A percentile compares a stretch with the other conserved stretches of the same genome.
phyloP scores from a whole-genome alignment of 2,888 invertebrate species.

The Molorchus minor region DNA sequence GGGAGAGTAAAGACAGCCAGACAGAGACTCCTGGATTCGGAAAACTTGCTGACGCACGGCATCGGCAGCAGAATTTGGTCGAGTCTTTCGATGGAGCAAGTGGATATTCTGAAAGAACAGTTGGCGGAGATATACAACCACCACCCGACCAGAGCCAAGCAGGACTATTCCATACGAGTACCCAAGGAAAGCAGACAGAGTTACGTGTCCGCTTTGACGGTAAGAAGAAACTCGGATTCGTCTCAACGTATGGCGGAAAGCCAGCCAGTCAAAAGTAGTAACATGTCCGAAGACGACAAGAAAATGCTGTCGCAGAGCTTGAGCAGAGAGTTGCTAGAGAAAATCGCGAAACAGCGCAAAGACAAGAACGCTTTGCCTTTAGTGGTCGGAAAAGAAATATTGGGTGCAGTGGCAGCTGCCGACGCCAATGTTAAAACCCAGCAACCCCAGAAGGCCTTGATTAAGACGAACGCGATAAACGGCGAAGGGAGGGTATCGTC shows the following conservation, averaged over 20 bases:
- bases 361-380: conserved; percentile 56
- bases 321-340: conserved; percentile 77
- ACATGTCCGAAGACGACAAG: conserved; percentile 75
- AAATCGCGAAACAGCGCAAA: conserved; percentile 63
- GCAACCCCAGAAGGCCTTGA: conserved; percentile 57
- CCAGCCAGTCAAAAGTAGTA: conserved; percentile 59
- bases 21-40: conserved; percentile 49
- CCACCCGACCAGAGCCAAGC: conserved; percentile 60
- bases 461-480: conserved; percentile 56
- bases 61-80: conserved; percentile 83
- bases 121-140: conserved; percentile 81
- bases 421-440: conserved; percentile 59
- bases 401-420: conserved; percentile 69
- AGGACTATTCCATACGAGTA: conserved; percentile 73
- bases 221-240: conserved; percentile 63
- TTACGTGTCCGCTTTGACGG: conserved; percentile 53
- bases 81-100: conserved; percentile 85
- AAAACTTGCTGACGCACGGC: conserved; percentile 64
- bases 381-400: conserved; percentile 67
- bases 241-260: conserved; percentile 47
- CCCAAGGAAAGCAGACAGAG: conserved; percentile 51
- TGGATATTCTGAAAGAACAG: conserved; percentile 80
- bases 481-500: conserved; percentile 62
- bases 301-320: conserved; percentile 76
- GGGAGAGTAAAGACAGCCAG: conserved; percentile 52